Conservation (phyloP, 1,140 invertebrate genomes). For the Dysdera silvatica region DNA sequence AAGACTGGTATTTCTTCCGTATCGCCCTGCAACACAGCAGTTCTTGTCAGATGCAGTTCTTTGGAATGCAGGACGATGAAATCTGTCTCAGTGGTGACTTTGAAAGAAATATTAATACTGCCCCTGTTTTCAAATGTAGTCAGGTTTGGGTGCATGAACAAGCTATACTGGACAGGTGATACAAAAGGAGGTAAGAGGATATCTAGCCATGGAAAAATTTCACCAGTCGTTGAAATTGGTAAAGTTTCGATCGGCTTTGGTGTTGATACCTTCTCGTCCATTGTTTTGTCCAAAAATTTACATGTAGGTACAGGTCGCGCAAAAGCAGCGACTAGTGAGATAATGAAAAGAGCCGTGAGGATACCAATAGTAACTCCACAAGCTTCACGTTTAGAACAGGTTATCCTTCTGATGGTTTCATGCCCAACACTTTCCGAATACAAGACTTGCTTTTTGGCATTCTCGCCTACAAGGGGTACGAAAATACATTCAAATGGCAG, state of each 20-base stretch:
- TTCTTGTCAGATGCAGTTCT: conserved; percentile 77
- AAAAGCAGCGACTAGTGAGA: conserved; percentile 80
- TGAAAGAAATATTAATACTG: conserved; percentile 45
- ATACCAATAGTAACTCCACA: conserved; percentile 67
- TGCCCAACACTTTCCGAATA: conserved; percentile 50
- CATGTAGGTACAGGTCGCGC: conserved; percentile 57
- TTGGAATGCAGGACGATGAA: conserved; percentile 85
- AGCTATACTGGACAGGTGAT: conserved; percentile 73
- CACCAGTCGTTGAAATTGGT: conserved; percentile 50
- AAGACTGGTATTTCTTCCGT: conserved; percentile 49
- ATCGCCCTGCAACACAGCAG: conserved; percentile 37
- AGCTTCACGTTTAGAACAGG: conserved; percentile 77
- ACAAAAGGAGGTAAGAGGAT: conserved; percentile 71
- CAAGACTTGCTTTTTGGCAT: conserved; percentile 61
- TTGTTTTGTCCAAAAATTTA: neutral
- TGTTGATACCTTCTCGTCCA: neutral
- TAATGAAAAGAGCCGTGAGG: conserved; percentile 66
- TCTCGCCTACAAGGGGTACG: conserved; percentile 61
- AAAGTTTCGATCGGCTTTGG: neutral
- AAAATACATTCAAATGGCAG: conserved; percentile 35
- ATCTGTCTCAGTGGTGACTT: conserved; percentile 69
- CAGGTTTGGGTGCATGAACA: conserved; percentile 87
- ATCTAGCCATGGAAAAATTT: conserved; percentile 82
- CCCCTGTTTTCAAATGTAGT: conserved; percentile 78
- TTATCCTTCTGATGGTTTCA: conserved; percentile 60